A percentile compares a stretch with the other conserved stretches of the same genome.
Evolutionary conservation across 1,140 invertebrate species (phyloP).

Genomic region (Bombyx mori): DNA sequence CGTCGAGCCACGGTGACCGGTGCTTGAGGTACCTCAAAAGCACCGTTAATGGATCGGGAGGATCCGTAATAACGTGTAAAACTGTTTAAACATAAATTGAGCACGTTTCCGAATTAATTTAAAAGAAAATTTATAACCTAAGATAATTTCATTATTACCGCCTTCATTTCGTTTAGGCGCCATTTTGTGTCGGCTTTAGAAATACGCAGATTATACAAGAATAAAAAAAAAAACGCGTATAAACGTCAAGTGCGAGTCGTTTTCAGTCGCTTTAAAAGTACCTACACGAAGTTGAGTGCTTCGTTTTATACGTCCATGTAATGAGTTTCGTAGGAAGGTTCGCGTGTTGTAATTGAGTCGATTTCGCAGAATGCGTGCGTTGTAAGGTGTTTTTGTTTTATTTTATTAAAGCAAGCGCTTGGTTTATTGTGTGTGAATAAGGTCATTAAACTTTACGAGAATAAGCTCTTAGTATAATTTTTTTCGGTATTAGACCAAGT

Average conservation of each 20-base stretch:
- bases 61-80: too few relatives aligned
- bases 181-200: constrained; percentile 49
- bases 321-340: constrained; percentile 38
- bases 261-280: constrained; percentile 13
- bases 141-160: too few relatives aligned
- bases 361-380: constrained; percentile 17
- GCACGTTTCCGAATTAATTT: too few relatives aligned
- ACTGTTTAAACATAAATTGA: too few relatives aligned
- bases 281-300: constrained; percentile 25
- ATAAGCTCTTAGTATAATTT: neutral
- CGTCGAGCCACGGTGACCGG: too few relatives aligned
- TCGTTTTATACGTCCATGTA: constrained; percentile 32
- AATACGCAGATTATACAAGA: constrained; percentile 48
- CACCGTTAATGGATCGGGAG: too few relatives aligned
- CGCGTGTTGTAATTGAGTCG: constrained; percentile 32
- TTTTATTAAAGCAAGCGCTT: constrained; percentile 20
- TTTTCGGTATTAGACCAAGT: too few relatives aligned
- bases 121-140: too few relatives aligned
- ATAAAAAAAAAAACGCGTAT: constrained; percentile 38
- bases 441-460: constrained; percentile 6
- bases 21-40: too few relatives aligned
- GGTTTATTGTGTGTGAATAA: constrained; percentile 7
- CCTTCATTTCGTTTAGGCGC: constrained; percentile 30
- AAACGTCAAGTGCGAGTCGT: constrained; percentile 40
- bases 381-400: constrained; percentile 6